These are phyloP conservation scores for Battus philenor DNA, from an alignment of 1,140 invertebrate genomes.

Conservation along the genomic window DNA sequence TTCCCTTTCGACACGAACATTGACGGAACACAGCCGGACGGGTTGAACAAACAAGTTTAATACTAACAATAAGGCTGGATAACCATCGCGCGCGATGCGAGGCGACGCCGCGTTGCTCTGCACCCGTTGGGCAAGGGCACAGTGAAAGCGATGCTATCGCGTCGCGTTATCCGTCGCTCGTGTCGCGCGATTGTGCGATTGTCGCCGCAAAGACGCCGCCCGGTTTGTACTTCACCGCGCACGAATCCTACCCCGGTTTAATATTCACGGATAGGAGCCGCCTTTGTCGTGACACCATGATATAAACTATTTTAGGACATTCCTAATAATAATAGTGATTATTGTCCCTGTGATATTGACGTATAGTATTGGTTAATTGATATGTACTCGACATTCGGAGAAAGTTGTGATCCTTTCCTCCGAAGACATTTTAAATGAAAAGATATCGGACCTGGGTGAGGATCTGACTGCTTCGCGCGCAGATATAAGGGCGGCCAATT, in stretches of 20 bases:
- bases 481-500: no score
- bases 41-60: slow-evolving; percentile 4
- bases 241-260: slow-evolving; percentile 11
- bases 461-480: no score
- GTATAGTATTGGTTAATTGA: no score
- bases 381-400: no score
- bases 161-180: slow-evolving; percentile 15
- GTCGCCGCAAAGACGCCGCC: slow-evolving; percentile 20
- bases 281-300: background rate
- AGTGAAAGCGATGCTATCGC: slow-evolving; percentile 18
- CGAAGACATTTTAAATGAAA: background rate
- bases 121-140: slow-evolving; percentile 8
- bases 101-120: background rate
- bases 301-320: background rate
- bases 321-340: no score
- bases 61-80: slow-evolving; percentile 2
- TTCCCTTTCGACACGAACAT: no score
- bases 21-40: no score
- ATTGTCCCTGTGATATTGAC: no score
- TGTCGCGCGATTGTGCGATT: slow-evolving; percentile 28
- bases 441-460: no score
- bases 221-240: slow-evolving; percentile 20
- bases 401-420: background rate
- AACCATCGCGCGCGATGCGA: background rate
- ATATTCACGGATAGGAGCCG: slow-evolving; percentile 14